Base-by-base conservation (phyloP, 2,888 invertebrate genomes). In the Chouioia cunea region DNA sequence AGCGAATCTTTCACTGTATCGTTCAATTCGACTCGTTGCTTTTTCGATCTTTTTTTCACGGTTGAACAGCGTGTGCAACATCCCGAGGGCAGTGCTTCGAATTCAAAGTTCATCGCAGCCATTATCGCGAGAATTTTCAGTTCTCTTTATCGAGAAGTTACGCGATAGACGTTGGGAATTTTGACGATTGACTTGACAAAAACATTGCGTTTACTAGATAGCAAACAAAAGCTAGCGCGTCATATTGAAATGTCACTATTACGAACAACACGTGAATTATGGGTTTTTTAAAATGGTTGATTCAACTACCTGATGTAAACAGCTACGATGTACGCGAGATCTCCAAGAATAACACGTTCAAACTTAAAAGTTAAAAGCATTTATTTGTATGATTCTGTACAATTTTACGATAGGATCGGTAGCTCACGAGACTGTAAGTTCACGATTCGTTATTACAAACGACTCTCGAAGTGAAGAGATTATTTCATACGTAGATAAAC, bases 91-190 rank as follows among this genome's bases (percentile, higher is more conserved):
- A 44, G 12, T 23, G 22, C 23, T 4, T 71, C 47, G 27, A 10
- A 68, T 3, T 60, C 68, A 4, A 65, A 72, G 43, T 68, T 72
- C 63, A 72, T 65, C 4, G 71, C 53, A 15, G 65, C 54, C 71
- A 72, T 71, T 36, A 8, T 16, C 8, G 18, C 15, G 14, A 36
- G 36, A 6, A 27, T 4, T 27, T 27, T 36, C n/a, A n/a, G n/a
- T 36, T 3, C 2, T 36, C 12, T 36, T 10, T 36, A 4, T 59
- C 10, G 12, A 20, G 16, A n/a, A 10, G 16, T 48, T 36, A 3
- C 10, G 23, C 16, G 16, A 44, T 14, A 2, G 6, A 15, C 8
- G 16, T 16, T 23, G 27, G 6, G 44, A 57, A 36, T 36, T 36
- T 36, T 36, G 36, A 10, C 12, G 36, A 12, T 36, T 36, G 36